A percentile compares a stretch with the other conserved stretches of the same genome.
These are phyloP conservation scores for Steatornis caripensis DNA, from an alignment of 2,113 vertebrate genomes.

Conservation along the genomic window DNA sequence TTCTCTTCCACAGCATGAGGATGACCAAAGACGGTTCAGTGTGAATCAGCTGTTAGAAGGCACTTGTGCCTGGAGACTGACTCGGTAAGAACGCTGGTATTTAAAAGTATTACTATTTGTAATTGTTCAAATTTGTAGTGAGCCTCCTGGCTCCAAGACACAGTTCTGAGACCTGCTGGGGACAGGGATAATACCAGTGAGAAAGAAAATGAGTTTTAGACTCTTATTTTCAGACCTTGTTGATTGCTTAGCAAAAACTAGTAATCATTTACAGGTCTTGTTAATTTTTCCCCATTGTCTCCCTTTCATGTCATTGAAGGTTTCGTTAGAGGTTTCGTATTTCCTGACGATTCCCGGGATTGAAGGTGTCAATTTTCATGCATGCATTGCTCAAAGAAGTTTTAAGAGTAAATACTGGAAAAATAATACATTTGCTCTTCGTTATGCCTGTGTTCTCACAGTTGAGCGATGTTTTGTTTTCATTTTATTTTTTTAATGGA, in stretches of 20 bases:
- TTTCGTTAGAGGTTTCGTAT: background rate
- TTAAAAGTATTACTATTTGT: background rate
- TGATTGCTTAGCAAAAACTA: background rate
- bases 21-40: conserved; percentile 61
- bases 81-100: conserved; percentile 38
- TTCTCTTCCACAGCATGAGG: conserved; percentile 53
- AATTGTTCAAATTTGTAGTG: background rate
- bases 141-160: background rate
- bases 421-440: background rate
- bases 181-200: background rate
- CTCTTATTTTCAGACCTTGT: background rate
- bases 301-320: background rate
- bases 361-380: background rate
- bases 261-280: background rate
- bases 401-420: background rate
- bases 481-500: background rate
- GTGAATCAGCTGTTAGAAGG: conserved; percentile 55
- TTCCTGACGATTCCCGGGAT: background rate
- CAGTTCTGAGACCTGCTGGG: background rate
- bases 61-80: conserved; percentile 56
- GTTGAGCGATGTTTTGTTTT: background rate
- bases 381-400: background rate
- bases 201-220: background rate
- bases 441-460: background rate
- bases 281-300: background rate